Evolutionary conservation across 2,888 invertebrate genomes (phyloP).

Genomic region (Podotricha telesiphe): DNA sequence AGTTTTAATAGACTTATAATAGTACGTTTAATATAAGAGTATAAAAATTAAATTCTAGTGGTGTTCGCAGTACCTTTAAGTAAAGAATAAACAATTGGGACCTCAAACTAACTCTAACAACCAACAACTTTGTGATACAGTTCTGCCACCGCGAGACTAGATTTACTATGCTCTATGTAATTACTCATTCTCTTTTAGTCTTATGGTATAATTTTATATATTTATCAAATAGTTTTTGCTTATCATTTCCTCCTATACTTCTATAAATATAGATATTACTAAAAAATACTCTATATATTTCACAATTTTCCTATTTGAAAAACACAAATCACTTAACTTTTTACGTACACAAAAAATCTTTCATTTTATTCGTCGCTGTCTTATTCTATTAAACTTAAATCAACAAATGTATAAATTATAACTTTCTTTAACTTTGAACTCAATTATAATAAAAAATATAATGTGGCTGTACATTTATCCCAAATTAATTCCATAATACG

Average conservation of each 20-base stretch:
- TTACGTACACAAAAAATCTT: background rate
- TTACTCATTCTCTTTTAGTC: slow-evolving; percentile 11
- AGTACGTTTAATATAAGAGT: slow-evolving; percentile 2
- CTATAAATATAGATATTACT: no score
- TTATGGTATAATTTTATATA: background rate
- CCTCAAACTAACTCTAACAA: slow-evolving; percentile 25
- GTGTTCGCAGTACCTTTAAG: slow-evolving; percentile 6
- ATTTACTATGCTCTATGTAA: slow-evolving; percentile 10
- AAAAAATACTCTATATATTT: no score
- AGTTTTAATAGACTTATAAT: no score
- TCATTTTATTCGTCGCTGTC: background rate
- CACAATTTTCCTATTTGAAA: no score
- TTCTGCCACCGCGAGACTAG: slow-evolving; percentile 12
- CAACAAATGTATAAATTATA: no score
- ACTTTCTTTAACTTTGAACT: no score
- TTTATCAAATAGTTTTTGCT: background rate
- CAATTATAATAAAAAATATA: no score
- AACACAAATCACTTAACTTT: no score
- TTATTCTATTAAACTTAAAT: no score
- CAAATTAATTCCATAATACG: no score
- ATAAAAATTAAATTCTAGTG: slow-evolving; percentile 11
- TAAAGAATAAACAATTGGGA: slow-evolving; percentile 29
- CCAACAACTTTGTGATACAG: slow-evolving; percentile 18
- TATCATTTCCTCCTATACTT: no score
- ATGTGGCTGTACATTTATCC: no score